These are phyloP conservation scores for Piscicola geometra DNA, from an alignment of 2,888 invertebrate genomes.

Conservation along the genomic window DNA sequence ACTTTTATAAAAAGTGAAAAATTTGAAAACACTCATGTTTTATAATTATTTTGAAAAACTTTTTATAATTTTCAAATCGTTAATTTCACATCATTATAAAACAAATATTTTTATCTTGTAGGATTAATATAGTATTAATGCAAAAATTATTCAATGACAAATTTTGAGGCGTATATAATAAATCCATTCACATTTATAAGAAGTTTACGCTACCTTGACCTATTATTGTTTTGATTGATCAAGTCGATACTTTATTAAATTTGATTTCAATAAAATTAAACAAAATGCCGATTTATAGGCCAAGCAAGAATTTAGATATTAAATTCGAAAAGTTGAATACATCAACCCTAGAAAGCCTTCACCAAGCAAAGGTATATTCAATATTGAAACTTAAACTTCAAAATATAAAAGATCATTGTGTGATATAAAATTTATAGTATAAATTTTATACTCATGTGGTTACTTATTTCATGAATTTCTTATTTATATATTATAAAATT, in stretches of 20 bases:
- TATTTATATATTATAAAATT: not conserved
- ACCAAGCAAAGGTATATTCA: not conserved
- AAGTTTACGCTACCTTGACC: constrained; percentile 5
- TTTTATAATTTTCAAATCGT: no score
- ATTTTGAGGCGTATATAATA: no score
- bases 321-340: constrained; percentile 7
- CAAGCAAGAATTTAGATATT: not conserved
- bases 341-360: constrained; percentile 2
- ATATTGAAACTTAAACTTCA: not conserved
- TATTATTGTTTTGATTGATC: not conserved
- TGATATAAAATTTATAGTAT: no score
- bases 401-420: not conserved
- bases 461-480: not conserved
- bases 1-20: no score
- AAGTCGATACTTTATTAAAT: not conserved
- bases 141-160: no score
- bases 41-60: no score
- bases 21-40: no score
- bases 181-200: no score
- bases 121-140: no score
- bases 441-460: no score
- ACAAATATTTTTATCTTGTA: no score
- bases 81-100: no score
- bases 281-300: not conserved
- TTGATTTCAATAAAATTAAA: not conserved